Evolutionary conservation across 2,888 invertebrate species (phyloP), one percentile per base, ranked within the genome.

Genomic region (Habrosyne pyritoides): DNA sequence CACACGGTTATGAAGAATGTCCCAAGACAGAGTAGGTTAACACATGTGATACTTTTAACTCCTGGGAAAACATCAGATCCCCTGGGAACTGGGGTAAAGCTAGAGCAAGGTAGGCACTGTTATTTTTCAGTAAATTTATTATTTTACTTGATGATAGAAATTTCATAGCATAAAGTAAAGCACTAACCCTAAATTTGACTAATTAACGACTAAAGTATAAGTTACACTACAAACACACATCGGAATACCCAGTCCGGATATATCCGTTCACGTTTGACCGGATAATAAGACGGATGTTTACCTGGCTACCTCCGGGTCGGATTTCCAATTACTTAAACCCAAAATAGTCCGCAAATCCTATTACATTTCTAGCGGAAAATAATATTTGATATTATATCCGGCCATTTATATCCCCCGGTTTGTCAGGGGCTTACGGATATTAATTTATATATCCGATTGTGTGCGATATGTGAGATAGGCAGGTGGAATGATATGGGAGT

Each of bases 301-400:
- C 68, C 68, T 67, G 60, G 52, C 42, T 18, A 42, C 3, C n/a
- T 33, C 48, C 59, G 57, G 64, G 56, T 55, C 61, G 62, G 64
- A 66, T 67, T 68, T 68, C 66, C 75, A 75, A 75, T 76, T 71
- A 76, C 72, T 69, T 69, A 69, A 66, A 63, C 67, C 66, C 60
- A 54, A 65, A 58, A 68, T 54, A 60, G 61, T 63, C 56, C 63
- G 59, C 54, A 49, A 55, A 64, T 52, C 56, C 56, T 49, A 57
- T 60, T 57, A n/a, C 56, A 57, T 61, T 57, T 53, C 56, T 61
- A 60, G 72, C 61, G 61, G 72, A 72, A 68, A 65, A 72, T 69
- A 73, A 71, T 72, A 73, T 70, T 69, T 66, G 61, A 71, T 74
- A 72, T 69, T 71, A 65, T 59, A 60, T 54, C 57, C 63, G 71